Evolutionary conservation across 2,888 invertebrate genomes (phyloP).

Genomic region (Stomorhina lunata): DNA sequence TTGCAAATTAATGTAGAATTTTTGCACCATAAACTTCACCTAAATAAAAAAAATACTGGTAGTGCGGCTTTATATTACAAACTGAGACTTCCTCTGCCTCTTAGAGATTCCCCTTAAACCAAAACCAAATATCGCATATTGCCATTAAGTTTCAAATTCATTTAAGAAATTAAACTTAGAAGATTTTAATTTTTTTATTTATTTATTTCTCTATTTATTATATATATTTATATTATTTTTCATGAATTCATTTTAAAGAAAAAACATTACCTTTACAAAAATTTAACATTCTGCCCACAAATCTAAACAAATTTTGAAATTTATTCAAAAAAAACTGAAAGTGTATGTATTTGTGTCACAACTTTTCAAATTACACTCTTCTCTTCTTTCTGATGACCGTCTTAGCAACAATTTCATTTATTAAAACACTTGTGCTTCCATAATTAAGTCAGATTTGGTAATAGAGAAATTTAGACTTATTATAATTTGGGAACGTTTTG

Average conservation of each 20-base stretch:
- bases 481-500: no score
- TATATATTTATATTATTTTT: neutral
- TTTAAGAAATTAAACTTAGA: neutral
- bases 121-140: neutral
- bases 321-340: neutral
- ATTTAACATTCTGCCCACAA: neutral
- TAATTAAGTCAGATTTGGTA: conserved; percentile 8
- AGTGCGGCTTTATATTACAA: conserved; percentile 28
- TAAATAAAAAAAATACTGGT: conserved; percentile 44
- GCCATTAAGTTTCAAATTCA: conserved; percentile 12
- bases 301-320: neutral
- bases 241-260: neutral
- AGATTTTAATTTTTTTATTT: neutral
- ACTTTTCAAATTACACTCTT: neutral
- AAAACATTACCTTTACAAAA: no score
- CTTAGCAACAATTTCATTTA: neutral
- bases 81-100: conserved; percentile 1
- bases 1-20: conserved; percentile 55
- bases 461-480: neutral
- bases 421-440: conserved; percentile 39
- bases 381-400: neutral
- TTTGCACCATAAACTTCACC: conserved; percentile 51
- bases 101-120: conserved; percentile 22
- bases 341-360: conserved; percentile 1
- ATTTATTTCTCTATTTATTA: neutral